Base-by-base conservation (phyloP, 2,797 vertebrate genomes). In the Microcaecilia unicolor region DNA sequence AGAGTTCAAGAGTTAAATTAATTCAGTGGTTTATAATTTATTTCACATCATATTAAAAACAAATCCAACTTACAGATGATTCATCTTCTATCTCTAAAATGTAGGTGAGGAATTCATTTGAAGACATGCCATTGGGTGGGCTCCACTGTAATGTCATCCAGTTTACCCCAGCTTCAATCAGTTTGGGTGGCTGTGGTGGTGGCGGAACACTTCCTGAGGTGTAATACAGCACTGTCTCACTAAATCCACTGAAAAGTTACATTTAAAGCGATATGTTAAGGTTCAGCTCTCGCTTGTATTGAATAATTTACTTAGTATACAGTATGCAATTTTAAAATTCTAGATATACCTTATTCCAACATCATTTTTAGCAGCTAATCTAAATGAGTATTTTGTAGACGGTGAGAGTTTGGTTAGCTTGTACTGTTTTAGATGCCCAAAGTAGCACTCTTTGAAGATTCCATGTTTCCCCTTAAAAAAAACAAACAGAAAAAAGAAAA, bases 281-380 rank as follows among this genome's bases (percentile, higher is more conserved):
- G 30, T 44, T 25, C 10, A 28, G 5, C 28, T 27, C 15, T 8
- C 13, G 12, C 6, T 24, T 11, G 11, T 6, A 14, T 12, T 26
- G 9, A 22, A 12, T 25, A 18, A 30, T 8, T 26, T 38, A 10
- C 34, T 10, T 17, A 44, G 5, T 2, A n/a, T 9, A 14, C 9
- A 1, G 7, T 1, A 15, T 1, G 6, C 2, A 6, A 25, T 14
- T 6, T 2, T 11, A 2, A 28, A 4, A 36, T 6, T 12, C 5
- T 12, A 2, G 10, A 7, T 2, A 33, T 72, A 87, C 85, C 84
- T 88, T 70, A 74, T 68, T 31, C 81, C 85, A 11, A 85, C 76
- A 34, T 79, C 70, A 6, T 87, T 88, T 58, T 81, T 85, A 59
- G 82, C 83, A 48, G 85, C 84, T 52, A 88, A 41, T 58, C 83